These are phyloP conservation scores for Aplocera efformata DNA, from an alignment of 2,888 invertebrate genomes.

Conservation along the genomic window DNA sequence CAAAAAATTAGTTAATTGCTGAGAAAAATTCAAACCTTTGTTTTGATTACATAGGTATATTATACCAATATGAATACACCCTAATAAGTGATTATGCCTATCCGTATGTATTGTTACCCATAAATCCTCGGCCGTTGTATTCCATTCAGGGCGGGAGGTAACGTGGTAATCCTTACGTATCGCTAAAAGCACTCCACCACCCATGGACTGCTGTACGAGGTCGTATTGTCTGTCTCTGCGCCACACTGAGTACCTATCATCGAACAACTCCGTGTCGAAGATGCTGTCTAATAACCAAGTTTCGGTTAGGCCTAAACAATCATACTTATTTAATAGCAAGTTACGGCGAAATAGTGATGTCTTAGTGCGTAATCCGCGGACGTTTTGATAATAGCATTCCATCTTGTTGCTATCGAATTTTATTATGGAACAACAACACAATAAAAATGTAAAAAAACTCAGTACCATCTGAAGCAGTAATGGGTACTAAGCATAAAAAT, in stretches of 20 bases:
- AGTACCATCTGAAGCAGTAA: no score
- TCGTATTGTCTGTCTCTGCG: background rate
- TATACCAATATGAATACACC: background rate
- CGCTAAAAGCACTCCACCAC: slow-evolving; percentile 1
- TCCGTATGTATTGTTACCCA: background rate
- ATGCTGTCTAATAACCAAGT: slow-evolving; percentile 2
- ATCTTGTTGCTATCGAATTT: background rate
- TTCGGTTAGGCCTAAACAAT: background rate
- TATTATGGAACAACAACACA: background rate
- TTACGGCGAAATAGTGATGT: background rate
- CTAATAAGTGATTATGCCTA: background rate
- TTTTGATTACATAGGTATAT: slow-evolving; percentile 2
- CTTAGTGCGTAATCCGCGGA: slow-evolving; percentile 2
- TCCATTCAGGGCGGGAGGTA: background rate
- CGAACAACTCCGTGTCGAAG: background rate
- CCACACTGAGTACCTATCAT: slow-evolving; percentile 2
- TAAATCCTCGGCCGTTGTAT: slow-evolving; percentile 1
- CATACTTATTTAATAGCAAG: background rate
- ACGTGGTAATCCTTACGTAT: background rate
- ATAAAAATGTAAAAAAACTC: no score
- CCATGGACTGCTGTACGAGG: background rate
- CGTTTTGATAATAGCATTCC: slow-evolving; percentile 1
- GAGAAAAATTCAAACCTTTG: background rate
- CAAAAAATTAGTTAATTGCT: background rate
- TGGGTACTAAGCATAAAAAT: no score